Conservation (phyloP, 2,888 invertebrate species). For the Octodonta nipae region DNA sequence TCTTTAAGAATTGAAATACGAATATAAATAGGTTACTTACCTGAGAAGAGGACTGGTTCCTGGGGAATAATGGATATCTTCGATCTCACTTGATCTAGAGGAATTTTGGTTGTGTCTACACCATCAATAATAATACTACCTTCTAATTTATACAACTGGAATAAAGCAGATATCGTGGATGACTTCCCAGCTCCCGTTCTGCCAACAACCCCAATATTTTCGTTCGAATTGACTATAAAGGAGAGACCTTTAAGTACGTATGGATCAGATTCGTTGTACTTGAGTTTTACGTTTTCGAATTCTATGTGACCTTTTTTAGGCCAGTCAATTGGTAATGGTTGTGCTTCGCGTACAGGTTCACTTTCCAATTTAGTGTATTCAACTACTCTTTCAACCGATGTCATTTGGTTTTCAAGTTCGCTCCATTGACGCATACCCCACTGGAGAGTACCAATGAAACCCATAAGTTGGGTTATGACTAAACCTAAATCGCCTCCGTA, state of each 20-base stretch:
- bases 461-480: slow-evolving; percentile 64
- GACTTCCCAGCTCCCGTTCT: slow-evolving; percentile 80
- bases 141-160: slow-evolving; percentile 64
- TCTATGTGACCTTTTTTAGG: slow-evolving; percentile 55
- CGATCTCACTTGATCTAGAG: slow-evolving; percentile 60
- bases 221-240: slow-evolving; percentile 52
- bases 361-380: slow-evolving; percentile 25
- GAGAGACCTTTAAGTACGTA: slow-evolving; percentile 60
- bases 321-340: slow-evolving; percentile 51
- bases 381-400: slow-evolving; percentile 24
- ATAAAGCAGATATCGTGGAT: slow-evolving; percentile 62
- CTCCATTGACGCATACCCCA: slow-evolving; percentile 72
- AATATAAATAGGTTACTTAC: slow-evolving; percentile 8
- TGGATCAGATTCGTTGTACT: slow-evolving; percentile 58
- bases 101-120: slow-evolving; percentile 54
- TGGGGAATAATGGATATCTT: slow-evolving; percentile 76
- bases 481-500: slow-evolving; percentile 64
- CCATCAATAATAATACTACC: slow-evolving; percentile 74
- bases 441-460: slow-evolving; percentile 51
- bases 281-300: slow-evolving; percentile 55
- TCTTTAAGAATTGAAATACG: neutral
- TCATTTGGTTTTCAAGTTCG: slow-evolving; percentile 52
- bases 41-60: slow-evolving; percentile 77
- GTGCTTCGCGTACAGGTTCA: slow-evolving; percentile 23
- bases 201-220: slow-evolving; percentile 69